Base-by-base conservation (phyloP, 1,140 invertebrate species). In the Zophobas atratus region DNA sequence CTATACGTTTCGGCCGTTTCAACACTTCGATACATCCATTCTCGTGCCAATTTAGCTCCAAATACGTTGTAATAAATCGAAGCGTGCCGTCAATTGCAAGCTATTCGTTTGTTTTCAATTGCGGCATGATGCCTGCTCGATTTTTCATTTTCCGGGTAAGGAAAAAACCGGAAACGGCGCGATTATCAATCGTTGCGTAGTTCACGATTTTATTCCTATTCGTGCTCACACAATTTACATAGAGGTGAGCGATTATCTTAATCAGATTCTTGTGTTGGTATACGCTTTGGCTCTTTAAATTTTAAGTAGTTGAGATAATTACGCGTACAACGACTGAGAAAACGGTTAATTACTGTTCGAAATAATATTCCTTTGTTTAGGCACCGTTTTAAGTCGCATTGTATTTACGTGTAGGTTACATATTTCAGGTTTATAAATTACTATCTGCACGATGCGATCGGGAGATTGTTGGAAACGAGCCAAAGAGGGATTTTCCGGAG, bases 291-390 rank as follows among this genome's bases (percentile, higher is more conserved):
- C 38, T 67, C 60, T 67, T 67, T 67, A 67, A 67, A 67, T 67
- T 67, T 67, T 67, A 67, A 67, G 36, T 67, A 67, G 60, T 67
- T 67, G 38, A 48, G 60, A 67, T 67, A 67, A 67, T 67, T 67
- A 67, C 60, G 49, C 2, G 3, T 20, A 20, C 6, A 51, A 51
- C 49, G 60, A 67, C 60, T 67, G 60, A 67, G 60, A 67, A 67
- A 67, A 67, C 60, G 39, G 60, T 67, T 67, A 67, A 67, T 67
- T 67, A 67, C 60, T 43, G 60, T 38, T 67, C 60, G 35, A 67
- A 67, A 67, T 67, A 41, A 67, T 67, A 41, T 67, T 67, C 60
- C 60, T 67, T 67, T 67, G 60, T 67, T 67, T 67, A 67, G 38
- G 43, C 60, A 67, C 60, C 60, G 60, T 67, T 67, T 67, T 67